Percentiles rank a stretch among this genome's conserved stretches.
phyloP scores from a whole-genome alignment of 2,888 invertebrate genomes.

The Antheraea yamamai region DNA sequence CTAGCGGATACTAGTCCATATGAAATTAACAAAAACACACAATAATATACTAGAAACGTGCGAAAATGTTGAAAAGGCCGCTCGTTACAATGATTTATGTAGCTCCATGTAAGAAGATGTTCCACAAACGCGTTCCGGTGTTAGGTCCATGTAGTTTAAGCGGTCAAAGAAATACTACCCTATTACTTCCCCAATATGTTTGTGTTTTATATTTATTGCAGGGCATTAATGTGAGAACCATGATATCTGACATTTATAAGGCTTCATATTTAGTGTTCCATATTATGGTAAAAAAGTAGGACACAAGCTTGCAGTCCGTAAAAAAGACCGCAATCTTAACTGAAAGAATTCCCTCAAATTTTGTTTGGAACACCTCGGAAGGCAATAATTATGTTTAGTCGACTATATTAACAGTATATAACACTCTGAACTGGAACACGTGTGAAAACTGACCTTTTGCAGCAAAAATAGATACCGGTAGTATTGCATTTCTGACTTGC shows the following conservation, averaged over 20 bases:
- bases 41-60: constrained; percentile 60
- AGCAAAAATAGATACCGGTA: too few species aligned
- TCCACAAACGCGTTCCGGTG: constrained; percentile 49
- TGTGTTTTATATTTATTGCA: constrained; percentile 17
- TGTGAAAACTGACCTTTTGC: too few species aligned
- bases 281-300: too few species aligned
- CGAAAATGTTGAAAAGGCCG: constrained; percentile 62
- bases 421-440: too few species aligned
- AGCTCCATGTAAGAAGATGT: constrained; percentile 58
- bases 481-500: too few species aligned
- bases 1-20: neutral
- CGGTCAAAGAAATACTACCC: constrained; percentile 53
- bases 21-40: constrained; percentile 13
- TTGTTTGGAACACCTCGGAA: too few species aligned
- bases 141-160: constrained; percentile 48
- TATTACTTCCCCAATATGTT: constrained; percentile 42
- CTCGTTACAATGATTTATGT: constrained; percentile 77
- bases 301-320: too few species aligned
- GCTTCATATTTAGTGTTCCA: neutral
- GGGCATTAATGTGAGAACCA: constrained; percentile 11
- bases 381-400: too few species aligned
- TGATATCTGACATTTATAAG: constrained; percentile 16
- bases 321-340: too few species aligned
- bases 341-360: too few species aligned
- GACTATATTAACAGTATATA: too few species aligned